These are phyloP conservation scores for Syngnathus scovelli DNA, from an alignment of 2,113 vertebrate species.

Conservation along the genomic window DNA sequence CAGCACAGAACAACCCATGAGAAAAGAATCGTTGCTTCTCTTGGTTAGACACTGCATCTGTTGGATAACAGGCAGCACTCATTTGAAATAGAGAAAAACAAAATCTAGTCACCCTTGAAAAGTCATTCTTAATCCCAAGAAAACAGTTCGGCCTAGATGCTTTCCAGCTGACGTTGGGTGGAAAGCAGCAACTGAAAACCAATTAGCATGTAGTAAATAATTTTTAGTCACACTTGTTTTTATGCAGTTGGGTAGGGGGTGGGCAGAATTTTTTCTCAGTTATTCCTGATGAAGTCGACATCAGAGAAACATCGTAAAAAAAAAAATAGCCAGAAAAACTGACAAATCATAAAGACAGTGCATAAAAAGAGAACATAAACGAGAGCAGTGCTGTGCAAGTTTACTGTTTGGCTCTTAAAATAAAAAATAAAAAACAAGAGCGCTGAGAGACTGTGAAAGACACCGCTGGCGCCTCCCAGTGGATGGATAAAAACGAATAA, in stretches of 20 bases:
- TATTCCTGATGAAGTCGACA: not conserved
- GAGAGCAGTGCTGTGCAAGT: not conserved
- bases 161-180: too few relatives aligned
- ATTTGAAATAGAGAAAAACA: not conserved
- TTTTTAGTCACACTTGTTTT: constrained; percentile 1
- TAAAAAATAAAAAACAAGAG: not conserved
- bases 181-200: not conserved
- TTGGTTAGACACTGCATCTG: not conserved
- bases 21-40: constrained; percentile 14
- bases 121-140: too few relatives aligned
- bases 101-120: too few relatives aligned
- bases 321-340: not conserved
- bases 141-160: too few relatives aligned
- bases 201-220: constrained; percentile 2
- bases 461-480: constrained; percentile 7
- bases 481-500: constrained; percentile 2
- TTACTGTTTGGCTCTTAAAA: not conserved
- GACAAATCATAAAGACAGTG: constrained; percentile 8
- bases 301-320: not conserved
- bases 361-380: constrained; percentile 1
- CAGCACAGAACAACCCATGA: constrained; percentile 42
- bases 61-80: not conserved
- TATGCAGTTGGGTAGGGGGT: not conserved
- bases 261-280: not conserved
- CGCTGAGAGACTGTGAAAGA: not conserved